Evolutionary conservation across 2,888 invertebrate genomes (phyloP).

Genomic region (Piscicola geometra): DNA sequence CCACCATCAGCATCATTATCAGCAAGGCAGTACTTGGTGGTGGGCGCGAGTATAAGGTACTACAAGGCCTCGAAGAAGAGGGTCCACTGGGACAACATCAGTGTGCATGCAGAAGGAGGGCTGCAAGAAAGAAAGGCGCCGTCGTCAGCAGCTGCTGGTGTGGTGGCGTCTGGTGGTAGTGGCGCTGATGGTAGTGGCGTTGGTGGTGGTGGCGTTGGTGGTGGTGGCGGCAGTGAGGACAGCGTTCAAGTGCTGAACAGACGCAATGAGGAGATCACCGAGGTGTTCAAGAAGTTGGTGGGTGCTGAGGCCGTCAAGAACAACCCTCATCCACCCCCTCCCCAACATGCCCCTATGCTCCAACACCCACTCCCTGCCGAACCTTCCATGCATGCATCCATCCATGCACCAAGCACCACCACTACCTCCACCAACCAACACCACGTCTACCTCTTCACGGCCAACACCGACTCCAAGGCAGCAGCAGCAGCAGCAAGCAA

Average conservation of each 20-base stretch:
- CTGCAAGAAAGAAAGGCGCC: too few species aligned
- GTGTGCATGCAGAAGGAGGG: too few species aligned
- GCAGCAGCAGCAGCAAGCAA: too few species aligned
- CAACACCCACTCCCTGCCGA: too few species aligned
- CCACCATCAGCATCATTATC: too few species aligned
- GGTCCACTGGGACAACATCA: not conserved
- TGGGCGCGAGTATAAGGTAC: not conserved
- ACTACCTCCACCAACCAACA: too few species aligned
- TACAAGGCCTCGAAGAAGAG: not conserved
- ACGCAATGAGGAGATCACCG: slow-evolving; percentile 27
- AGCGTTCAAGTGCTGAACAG: slow-evolving; percentile 22
- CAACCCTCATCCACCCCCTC: too few species aligned
- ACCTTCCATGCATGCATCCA: too few species aligned
- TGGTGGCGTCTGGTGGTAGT: not conserved
- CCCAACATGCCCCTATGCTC: too few species aligned
- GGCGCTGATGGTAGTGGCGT: not conserved
- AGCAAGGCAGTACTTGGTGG: not conserved
- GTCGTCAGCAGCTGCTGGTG: not conserved
- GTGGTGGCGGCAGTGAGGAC: not conserved
- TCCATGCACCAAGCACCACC: too few species aligned
- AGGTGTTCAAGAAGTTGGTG: slow-evolving; percentile 6
- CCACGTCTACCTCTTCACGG: too few species aligned
- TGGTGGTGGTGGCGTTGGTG: not conserved
- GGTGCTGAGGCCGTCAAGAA: not conserved
- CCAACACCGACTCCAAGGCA: too few species aligned